These are phyloP conservation scores for Teleogryllus oceanicus DNA, from an alignment of 2,888 invertebrate species.

Conservation along the genomic window DNA sequence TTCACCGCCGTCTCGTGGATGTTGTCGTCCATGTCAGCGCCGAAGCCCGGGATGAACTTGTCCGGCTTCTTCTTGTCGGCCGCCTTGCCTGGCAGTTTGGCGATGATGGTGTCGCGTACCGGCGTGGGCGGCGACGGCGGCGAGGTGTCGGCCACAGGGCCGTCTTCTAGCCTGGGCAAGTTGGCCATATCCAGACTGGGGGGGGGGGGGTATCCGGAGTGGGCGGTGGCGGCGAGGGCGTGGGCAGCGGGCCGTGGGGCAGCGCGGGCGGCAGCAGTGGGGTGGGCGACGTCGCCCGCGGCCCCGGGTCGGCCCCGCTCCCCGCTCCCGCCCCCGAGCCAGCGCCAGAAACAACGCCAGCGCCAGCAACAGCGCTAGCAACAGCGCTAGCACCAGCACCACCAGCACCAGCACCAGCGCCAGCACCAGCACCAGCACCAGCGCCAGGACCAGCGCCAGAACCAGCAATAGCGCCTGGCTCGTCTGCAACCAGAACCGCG, in stretches of 20 bases:
- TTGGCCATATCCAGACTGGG: slow-evolving; percentile 29
- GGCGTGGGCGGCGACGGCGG: slow-evolving; percentile 33
- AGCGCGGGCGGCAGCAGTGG: slow-evolving; percentile 30
- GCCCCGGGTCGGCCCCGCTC: slow-evolving; percentile 28
- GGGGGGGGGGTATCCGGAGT: slow-evolving; percentile 32
- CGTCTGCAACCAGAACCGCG: slow-evolving; percentile 31
- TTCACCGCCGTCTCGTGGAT: slow-evolving; percentile 78
- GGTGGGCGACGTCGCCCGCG: slow-evolving; percentile 25
- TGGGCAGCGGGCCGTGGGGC: not conserved
- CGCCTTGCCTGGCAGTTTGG: slow-evolving; percentile 38
- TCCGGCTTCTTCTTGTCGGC: slow-evolving; percentile 54
- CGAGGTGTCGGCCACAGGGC: slow-evolving; percentile 33
- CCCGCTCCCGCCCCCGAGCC: not conserved
- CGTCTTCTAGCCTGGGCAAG: slow-evolving; percentile 30
- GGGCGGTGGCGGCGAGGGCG: slow-evolving; percentile 31
- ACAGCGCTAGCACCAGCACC: too few relatives aligned
- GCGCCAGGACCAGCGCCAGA: not conserved
- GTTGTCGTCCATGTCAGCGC: slow-evolving; percentile 62
- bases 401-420: not conserved
- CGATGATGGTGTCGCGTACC: slow-evolving; percentile 36
- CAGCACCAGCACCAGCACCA: not conserved
- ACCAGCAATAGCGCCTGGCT: slow-evolving; percentile 22
- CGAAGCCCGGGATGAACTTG: slow-evolving; percentile 65
- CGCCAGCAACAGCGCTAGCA: not conserved
- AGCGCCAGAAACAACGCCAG: not conserved